These are phyloP conservation scores for Yoshiicerus persimilis DNA, from an alignment of 1,140 invertebrate genomes.

Conservation along the genomic window DNA sequence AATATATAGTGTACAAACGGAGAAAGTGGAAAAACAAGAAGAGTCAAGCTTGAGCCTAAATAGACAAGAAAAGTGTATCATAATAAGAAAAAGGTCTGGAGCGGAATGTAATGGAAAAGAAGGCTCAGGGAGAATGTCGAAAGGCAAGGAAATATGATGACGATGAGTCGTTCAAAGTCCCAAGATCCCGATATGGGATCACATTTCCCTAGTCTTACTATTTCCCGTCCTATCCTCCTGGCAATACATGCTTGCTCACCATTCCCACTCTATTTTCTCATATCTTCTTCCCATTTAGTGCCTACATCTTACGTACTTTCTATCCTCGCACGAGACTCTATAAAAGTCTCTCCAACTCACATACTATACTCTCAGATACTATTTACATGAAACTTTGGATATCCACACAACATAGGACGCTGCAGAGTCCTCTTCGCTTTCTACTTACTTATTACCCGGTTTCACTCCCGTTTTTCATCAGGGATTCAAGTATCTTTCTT, in stretches of 20 bases:
- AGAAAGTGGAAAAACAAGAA: neutral
- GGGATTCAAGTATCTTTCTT: neutral
- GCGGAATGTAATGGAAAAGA: conserved; percentile 15
- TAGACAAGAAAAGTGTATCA: conserved; percentile 17
- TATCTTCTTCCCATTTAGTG: neutral
- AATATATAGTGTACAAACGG: neutral
- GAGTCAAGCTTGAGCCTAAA: conserved; percentile 8
- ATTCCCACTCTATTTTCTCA: conserved; percentile 3
- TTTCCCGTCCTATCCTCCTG: neutral
- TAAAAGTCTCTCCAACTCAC: neutral
- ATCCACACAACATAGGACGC: neutral
- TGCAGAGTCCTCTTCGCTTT: neutral
- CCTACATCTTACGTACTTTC: neutral
- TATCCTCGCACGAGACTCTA: neutral
- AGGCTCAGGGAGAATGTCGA: neutral
- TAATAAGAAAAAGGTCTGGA: conserved; percentile 21
- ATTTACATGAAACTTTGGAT: neutral
- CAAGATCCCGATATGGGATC: conserved; percentile 29
- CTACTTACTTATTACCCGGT: neutral
- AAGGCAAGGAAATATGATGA: conserved; percentile 20
- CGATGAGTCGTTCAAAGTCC: conserved; percentile 10
- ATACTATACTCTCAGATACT: neutral
- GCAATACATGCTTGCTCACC: neutral
- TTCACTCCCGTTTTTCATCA: neutral
- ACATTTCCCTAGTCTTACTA: conserved; percentile 27